Conservation (phyloP, 2,888 invertebrate species). For the Gymnosoma rotundatum region DNA sequence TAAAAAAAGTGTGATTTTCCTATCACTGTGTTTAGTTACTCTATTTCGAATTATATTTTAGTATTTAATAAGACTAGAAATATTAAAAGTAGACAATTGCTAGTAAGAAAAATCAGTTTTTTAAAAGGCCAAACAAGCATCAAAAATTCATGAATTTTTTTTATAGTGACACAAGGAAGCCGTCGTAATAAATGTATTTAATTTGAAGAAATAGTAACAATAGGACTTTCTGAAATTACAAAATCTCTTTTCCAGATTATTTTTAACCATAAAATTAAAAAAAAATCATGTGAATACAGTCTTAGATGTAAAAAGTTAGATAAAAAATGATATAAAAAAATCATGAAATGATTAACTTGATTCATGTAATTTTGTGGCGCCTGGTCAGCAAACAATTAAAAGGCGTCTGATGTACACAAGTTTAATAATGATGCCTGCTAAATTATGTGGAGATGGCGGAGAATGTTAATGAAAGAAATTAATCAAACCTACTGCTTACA, state of each 20-base stretch:
- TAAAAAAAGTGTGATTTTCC: too few relatives aligned
- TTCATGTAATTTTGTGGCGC: constrained; percentile 67
- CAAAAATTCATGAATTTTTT: background rate
- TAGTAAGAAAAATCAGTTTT: too few relatives aligned
- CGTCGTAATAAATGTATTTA: too few relatives aligned
- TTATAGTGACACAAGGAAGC: too few relatives aligned
- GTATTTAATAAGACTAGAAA: too few relatives aligned
- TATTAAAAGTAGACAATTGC: too few relatives aligned
- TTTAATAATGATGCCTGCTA: constrained; percentile 62
- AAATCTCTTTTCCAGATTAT: background rate
- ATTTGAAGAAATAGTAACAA: too few relatives aligned
- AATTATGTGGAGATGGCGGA: constrained; percentile 28
- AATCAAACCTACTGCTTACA: background rate
- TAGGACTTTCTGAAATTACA: too few relatives aligned
- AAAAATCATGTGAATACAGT: constrained; percentile 1
- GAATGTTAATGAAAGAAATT: background rate
- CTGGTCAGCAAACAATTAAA: constrained; percentile 66
- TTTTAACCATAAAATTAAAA: background rate
- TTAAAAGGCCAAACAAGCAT: background rate
- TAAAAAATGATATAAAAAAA: constrained; percentile 7
- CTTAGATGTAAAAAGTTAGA: constrained; percentile 23
- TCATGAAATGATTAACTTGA: constrained; percentile 36
- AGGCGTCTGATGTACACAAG: constrained; percentile 56
- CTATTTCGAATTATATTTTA: too few relatives aligned
- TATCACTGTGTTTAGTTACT: too few relatives aligned